These are phyloP conservation scores for Pangasius larnaudii DNA, from an alignment of 2,797 vertebrate species.

Conservation along the genomic window DNA sequence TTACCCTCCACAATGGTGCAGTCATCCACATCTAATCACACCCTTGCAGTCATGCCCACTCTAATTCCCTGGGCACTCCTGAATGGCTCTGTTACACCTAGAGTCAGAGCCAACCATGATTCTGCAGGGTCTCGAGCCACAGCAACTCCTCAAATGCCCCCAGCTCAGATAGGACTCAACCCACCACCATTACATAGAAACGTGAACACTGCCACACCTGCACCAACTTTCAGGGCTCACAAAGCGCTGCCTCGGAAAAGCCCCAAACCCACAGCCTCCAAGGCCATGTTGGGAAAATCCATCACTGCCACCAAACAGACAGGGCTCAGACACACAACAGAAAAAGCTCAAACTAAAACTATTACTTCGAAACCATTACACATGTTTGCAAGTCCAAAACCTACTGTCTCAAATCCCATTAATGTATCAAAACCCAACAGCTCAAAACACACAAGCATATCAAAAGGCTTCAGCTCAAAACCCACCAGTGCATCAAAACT, in stretches of 20 bases:
- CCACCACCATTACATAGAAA: constrained; percentile 29
- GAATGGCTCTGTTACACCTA: constrained; percentile 18
- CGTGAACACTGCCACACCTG: constrained; percentile 68
- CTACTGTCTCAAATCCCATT: neutral
- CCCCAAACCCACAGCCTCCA: constrained; percentile 29
- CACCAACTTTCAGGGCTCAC: constrained; percentile 59
- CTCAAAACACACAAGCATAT: constrained; percentile 10
- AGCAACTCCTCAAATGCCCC: constrained; percentile 58
- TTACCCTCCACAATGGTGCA: constrained; percentile 38
- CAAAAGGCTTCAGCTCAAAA: neutral
- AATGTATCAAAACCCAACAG: neutral
- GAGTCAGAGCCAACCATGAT: constrained; percentile 6
- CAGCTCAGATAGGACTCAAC: constrained; percentile 58
- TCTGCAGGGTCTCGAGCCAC: constrained; percentile 58
- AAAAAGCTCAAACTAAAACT: constrained; percentile 26
- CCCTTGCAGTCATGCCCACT: constrained; percentile 39
- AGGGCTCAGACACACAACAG: constrained; percentile 31
- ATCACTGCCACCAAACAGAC: constrained; percentile 19
- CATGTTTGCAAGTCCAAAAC: constrained; percentile 28
- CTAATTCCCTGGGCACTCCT: constrained; percentile 22
- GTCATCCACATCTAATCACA: constrained; percentile 38
- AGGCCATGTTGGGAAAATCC: constrained; percentile 2
- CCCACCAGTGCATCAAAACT: neutral
- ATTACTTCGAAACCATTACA: constrained; percentile 11
- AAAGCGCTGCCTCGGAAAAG: constrained; percentile 35